Percentiles rank a stretch among this genome's conserved stretches.
Evolutionary conservation across 2,797 vertebrate species (phyloP).

Genomic region (Sarcoramphus papa): DNA sequence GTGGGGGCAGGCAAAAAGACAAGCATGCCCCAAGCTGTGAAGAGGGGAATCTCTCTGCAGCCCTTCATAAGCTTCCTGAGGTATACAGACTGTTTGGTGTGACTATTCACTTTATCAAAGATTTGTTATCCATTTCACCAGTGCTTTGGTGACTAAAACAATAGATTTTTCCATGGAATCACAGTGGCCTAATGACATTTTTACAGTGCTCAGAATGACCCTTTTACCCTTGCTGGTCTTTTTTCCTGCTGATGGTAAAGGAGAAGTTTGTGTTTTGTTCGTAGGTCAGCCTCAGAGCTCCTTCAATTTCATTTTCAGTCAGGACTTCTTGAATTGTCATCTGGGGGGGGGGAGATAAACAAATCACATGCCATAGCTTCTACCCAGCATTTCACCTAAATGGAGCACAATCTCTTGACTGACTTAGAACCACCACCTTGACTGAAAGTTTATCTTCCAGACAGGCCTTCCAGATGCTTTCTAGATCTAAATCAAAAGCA

Average conservation of each 20-base stretch:
- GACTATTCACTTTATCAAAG: not conserved
- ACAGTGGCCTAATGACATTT: not conserved
- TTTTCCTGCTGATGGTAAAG: conserved; percentile 73
- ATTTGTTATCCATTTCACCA: not conserved
- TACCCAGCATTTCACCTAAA: not conserved
- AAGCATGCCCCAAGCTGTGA: not conserved
- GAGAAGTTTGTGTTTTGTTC: conserved; percentile 72
- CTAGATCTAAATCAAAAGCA: not conserved
- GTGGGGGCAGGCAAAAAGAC: not conserved
- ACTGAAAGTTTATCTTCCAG: not conserved
- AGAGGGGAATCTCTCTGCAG: not conserved
- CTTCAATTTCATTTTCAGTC: conserved; percentile 69
- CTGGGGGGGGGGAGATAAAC: not conserved
- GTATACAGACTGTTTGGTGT: not conserved
- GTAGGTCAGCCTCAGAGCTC: conserved; percentile 72
- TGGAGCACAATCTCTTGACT: not conserved
- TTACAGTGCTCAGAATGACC: not conserved
- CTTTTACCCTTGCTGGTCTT: conserved; percentile 72
- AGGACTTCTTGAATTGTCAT: conserved; percentile 36
- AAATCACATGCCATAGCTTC: not conserved
- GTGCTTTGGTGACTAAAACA: not conserved
- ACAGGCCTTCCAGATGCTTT: not conserved
- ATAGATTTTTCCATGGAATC: not conserved
- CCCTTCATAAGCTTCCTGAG: not conserved
- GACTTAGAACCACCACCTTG: not conserved